Evolutionary conservation across 2,113 vertebrate species (phyloP).

Genomic region (Suricata suricatta): DNA sequence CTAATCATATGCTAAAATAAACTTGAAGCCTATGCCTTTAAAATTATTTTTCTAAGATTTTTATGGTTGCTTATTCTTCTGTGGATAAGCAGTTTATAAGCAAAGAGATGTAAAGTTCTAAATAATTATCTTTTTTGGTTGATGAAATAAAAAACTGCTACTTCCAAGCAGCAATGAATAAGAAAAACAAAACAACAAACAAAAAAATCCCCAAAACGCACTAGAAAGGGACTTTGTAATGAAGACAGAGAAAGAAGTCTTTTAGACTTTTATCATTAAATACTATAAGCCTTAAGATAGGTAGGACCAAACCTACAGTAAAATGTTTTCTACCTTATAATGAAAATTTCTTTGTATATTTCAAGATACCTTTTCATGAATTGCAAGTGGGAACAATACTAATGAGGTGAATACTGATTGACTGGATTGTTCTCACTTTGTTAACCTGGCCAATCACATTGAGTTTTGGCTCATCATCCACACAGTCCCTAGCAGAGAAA

Average conservation of each 20-base stretch:
- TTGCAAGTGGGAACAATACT: neutral
- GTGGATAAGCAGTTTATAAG: constrained; percentile 20
- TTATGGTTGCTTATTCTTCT: constrained; percentile 45
- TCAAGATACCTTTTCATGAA: constrained; percentile 24
- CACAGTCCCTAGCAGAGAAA: constrained; percentile 68
- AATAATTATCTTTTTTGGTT: constrained; percentile 7
- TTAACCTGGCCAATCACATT: constrained; percentile 48
- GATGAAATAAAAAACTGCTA: constrained; percentile 1
- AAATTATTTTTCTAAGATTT: constrained; percentile 52
- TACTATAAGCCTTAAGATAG: neutral
- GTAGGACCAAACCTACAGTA: constrained; percentile 34
- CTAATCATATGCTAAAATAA: constrained; percentile 47
- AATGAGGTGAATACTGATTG: constrained; percentile 35
- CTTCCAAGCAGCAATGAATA: neutral
- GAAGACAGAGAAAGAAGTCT: neutral
- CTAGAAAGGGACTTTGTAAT: neutral
- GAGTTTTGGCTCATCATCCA: constrained; percentile 64
- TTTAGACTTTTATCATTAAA: constrained; percentile 48
- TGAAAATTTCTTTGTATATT: constrained; percentile 25
- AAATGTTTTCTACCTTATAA: constrained; percentile 26
- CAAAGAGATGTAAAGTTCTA: constrained; percentile 42
- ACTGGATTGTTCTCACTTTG: constrained; percentile 37
- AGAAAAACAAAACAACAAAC: neutral
- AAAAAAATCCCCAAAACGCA: no score
- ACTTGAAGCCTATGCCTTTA: constrained; percentile 34